These are phyloP conservation scores for Eudyptes chrysolophus DNA, from an alignment of 2,113 vertebrate genomes.

Conservation along the genomic window DNA sequence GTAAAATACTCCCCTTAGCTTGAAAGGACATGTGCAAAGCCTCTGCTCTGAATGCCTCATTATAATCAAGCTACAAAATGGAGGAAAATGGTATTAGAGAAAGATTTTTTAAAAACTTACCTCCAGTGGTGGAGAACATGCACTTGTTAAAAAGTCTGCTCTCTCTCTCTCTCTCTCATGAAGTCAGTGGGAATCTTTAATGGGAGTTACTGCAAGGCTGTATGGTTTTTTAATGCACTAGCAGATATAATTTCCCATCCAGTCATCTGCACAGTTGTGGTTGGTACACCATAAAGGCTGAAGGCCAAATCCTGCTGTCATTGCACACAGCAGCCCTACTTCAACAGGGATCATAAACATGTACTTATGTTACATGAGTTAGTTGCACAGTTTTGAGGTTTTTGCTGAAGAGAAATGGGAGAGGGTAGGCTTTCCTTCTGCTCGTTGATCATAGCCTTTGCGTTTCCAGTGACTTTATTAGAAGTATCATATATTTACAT, in stretches of 20 bases:
- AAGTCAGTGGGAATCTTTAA: conserved; percentile 8
- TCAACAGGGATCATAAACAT: background rate
- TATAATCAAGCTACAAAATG: conserved; percentile 9
- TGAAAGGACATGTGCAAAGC: background rate
- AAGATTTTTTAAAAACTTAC: background rate
- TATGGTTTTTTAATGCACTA: background rate
- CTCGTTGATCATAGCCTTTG: background rate
- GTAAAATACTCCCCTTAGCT: background rate
- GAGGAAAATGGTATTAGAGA: background rate
- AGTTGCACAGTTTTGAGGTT: background rate
- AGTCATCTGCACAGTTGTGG: background rate
- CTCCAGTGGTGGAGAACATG: background rate
- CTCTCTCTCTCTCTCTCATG: background rate
- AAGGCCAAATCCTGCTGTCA: conserved; percentile 21
- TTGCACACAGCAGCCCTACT: background rate
- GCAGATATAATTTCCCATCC: conserved; percentile 9
- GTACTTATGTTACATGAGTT: background rate
- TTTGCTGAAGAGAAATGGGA: background rate
- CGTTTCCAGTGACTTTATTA: background rate
- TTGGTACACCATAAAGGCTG: background rate
- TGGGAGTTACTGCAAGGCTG: background rate
- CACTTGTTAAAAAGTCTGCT: background rate
- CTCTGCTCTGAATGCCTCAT: background rate
- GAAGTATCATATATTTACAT: background rate
- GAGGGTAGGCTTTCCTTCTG: background rate